Evolutionary conservation across 2,113 vertebrate genomes (phyloP).

Genomic region (Corynorhinus townsendii): DNA sequence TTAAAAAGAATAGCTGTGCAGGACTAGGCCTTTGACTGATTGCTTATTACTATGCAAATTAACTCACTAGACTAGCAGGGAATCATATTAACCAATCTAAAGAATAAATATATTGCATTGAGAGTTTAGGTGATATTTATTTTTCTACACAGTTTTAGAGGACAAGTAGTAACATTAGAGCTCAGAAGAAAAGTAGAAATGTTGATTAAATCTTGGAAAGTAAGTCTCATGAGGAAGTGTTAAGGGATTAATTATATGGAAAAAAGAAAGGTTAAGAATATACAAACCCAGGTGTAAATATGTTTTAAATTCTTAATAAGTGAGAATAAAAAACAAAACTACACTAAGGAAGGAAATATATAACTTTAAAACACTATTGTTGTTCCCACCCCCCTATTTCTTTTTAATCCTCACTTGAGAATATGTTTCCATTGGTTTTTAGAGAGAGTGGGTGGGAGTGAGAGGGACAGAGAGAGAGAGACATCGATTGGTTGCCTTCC

Average conservation of each 20-base stretch:
- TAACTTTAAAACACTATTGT: background rate
- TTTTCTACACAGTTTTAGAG: constrained; percentile 31
- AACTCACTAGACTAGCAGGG: background rate
- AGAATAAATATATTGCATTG: background rate
- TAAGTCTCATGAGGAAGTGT: background rate
- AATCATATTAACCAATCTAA: constrained; percentile 28
- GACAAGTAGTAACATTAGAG: background rate
- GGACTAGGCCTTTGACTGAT: background rate
- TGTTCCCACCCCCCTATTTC: background rate
- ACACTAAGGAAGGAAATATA: background rate
- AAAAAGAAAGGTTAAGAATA: background rate
- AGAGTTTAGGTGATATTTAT: constrained; percentile 31
- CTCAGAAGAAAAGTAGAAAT: background rate
- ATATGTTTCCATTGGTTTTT: too few relatives aligned
- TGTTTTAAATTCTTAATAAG: background rate
- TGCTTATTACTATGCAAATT: constrained; percentile 59
- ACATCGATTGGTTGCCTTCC: too few relatives aligned
- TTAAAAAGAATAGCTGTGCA: constrained; percentile 29
- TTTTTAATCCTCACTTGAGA: background rate
- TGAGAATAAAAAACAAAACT: background rate
- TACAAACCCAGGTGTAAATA: background rate
- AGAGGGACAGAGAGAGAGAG: too few relatives aligned
- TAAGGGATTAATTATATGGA: background rate
- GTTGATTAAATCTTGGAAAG: background rate
- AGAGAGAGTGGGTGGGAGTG: too few relatives aligned